A percentile compares a stretch with the other conserved stretches of the same genome.
These are phyloP conservation scores for Pelecanoides urinatrix DNA, from an alignment of 2,113 vertebrate species.

Conservation along the genomic window DNA sequence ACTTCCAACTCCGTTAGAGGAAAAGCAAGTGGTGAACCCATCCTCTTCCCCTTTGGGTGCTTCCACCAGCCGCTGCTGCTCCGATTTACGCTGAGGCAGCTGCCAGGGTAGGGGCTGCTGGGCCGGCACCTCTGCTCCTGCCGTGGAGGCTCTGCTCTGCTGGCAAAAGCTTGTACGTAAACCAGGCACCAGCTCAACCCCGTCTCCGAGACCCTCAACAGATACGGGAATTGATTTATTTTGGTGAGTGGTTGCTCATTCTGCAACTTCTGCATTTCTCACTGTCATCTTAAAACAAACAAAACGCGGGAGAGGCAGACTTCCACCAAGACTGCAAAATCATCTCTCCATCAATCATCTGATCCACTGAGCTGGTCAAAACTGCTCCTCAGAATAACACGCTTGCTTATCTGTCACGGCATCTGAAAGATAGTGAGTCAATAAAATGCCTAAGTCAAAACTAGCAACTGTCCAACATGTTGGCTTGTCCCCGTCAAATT, in stretches of 20 bases:
- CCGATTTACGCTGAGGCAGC: rapidly evolving
- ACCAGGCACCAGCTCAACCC: background rate
- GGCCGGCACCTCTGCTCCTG: background rate
- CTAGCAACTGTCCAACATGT: background rate
- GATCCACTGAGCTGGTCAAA: background rate
- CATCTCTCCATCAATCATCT: background rate
- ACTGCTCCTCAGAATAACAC: background rate
- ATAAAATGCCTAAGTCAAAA: background rate
- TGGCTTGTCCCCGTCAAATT: background rate
- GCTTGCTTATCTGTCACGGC: background rate
- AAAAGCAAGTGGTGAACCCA: background rate
- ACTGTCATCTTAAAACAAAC: background rate
- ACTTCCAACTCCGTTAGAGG: background rate
- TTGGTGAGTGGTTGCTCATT: background rate
- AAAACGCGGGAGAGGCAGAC: background rate
- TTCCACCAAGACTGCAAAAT: background rate
- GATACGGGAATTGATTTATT: background rate
- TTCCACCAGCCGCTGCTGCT: background rate
- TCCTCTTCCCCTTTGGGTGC: background rate
- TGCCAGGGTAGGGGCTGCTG: rapidly evolving
- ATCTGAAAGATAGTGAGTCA: background rate
- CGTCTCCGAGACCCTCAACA: background rate
- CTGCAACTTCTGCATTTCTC: conserved; percentile 23
- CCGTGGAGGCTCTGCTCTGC: background rate
- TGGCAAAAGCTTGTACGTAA: background rate